Evolutionary conservation across 2,888 invertebrate species (phyloP).

Genomic region (Drosophila fungiperda): DNA sequence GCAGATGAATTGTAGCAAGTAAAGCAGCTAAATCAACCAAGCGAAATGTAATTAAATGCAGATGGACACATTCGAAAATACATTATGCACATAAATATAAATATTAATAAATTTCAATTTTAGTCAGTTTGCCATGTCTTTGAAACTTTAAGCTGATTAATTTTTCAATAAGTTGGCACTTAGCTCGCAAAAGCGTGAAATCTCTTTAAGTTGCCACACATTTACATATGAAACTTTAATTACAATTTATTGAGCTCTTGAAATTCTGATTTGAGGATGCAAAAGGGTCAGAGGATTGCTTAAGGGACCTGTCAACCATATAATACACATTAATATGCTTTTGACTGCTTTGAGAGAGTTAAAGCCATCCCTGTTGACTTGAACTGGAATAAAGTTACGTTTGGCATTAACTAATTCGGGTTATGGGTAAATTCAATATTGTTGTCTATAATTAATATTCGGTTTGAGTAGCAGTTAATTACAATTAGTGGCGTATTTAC

Average conservation of each 20-base stretch:
- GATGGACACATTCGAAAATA: constrained; percentile 6
- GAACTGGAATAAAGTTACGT: not conserved
- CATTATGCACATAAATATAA: constrained; percentile 4
- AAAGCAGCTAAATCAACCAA: constrained; percentile 42
- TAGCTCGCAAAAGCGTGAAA: not conserved
- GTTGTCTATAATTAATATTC: constrained; percentile 17
- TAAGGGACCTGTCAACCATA: constrained; percentile 9
- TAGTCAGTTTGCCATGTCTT: not conserved
- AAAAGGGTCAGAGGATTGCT: not conserved
- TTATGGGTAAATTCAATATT: constrained; percentile 3
- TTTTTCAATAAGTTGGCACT: not conserved
- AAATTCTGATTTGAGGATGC: constrained; percentile 6
- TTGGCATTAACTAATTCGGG: not conserved
- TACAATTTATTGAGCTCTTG: constrained; percentile 34
- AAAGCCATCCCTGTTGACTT: constrained; percentile 4
- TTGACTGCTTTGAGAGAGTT: not conserved
- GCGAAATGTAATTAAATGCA: constrained; percentile 57
- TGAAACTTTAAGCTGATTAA: not conserved
- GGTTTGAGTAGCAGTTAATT: constrained; percentile 1
- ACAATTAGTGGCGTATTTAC: not conserved
- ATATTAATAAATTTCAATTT: not conserved
- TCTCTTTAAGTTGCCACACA: not conserved
- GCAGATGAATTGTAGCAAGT: constrained; percentile 46
- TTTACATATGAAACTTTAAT: constrained; percentile 30
- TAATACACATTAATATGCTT: not conserved